phyloP scores from a whole-genome alignment of 2,888 invertebrate genomes.

The Lumbricus terrestris region DNA sequence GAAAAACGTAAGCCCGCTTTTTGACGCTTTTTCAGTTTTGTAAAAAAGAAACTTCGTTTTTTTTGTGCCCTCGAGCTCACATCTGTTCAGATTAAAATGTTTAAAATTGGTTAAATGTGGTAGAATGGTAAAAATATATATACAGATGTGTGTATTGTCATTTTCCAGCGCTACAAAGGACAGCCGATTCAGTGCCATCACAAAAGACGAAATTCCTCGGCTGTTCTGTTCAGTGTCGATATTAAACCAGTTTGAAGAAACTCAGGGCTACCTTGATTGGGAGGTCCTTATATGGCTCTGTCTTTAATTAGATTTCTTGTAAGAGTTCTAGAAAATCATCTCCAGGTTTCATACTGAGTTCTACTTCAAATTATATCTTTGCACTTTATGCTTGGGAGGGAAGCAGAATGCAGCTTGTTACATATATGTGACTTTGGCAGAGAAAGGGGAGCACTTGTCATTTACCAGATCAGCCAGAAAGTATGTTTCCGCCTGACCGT shows the following conservation, averaged over 20 bases:
- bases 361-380: neutral
- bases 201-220: constrained; percentile 86
- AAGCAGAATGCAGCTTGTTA: neutral
- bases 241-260: constrained; percentile 93
- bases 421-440: too few relatives aligned
- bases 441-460: too few relatives aligned
- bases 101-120: neutral
- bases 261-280: constrained; percentile 93
- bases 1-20: too few relatives aligned
- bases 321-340: neutral
- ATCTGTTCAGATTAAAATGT: neutral
- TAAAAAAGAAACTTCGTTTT: neutral
- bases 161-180: constrained; percentile 86
- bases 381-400: neutral
- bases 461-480: too few relatives aligned
- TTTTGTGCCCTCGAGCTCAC: neutral
- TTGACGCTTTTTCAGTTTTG: neutral
- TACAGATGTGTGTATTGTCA: neutral
- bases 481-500: too few relatives aligned
- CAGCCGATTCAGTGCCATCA: constrained; percentile 91
- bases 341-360: neutral
- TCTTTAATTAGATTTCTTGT: constrained; percentile 55
- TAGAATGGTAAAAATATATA: neutral
- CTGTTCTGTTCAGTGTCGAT: constrained; percentile 94
- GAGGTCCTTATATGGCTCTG: constrained; percentile 65